A percentile compares a stretch with the other conserved stretches of the same genome.
Conservation (phyloP, 2,113 vertebrate genomes). For the Macquaria ambigua region DNA sequence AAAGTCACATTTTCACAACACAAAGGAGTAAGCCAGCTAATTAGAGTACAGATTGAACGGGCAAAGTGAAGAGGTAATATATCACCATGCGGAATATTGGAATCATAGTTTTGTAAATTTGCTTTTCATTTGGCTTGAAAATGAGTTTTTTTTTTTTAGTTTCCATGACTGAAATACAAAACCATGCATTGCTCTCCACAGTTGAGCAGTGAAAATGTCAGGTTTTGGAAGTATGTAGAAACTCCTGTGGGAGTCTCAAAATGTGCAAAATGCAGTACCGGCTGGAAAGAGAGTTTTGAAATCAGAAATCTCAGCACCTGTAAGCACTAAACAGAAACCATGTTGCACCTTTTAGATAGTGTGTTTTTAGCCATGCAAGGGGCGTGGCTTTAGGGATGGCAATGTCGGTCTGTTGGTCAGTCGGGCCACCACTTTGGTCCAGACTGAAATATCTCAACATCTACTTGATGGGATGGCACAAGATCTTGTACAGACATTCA, state of each 20-base stretch:
- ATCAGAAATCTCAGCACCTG: not conserved
- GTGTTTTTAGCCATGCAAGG: not conserved
- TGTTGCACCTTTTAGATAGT: not conserved
- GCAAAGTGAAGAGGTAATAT: slow-evolving; percentile 3
- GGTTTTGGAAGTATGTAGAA: not conserved
- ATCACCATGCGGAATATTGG: slow-evolving; percentile 20
- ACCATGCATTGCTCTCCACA: not conserved
- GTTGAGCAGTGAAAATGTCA: not conserved
- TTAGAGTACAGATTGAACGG: slow-evolving; percentile 21
- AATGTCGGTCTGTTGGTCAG: not conserved
- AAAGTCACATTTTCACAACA: slow-evolving; percentile 37
- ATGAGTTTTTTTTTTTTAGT: not conserved
- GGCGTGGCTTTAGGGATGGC: not conserved
- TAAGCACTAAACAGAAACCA: not conserved
- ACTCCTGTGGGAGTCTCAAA: not conserved
- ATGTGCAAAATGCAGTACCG: not conserved
- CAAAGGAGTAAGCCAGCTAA: slow-evolving; percentile 13
- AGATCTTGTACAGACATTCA: not conserved
- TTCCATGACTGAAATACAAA: slow-evolving; percentile 32
- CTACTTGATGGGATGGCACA: not conserved
- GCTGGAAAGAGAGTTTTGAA: not conserved
- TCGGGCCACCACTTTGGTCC: not conserved
- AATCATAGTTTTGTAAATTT: slow-evolving; percentile 37
- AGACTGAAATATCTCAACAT: not conserved
- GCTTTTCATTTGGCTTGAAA: slow-evolving; percentile 47